A percentile compares a stretch with the other conserved stretches of the same genome.
These are phyloP conservation scores for Eriocheir sinensis DNA, from an alignment of 1,140 invertebrate species.

Conservation along the genomic window DNA sequence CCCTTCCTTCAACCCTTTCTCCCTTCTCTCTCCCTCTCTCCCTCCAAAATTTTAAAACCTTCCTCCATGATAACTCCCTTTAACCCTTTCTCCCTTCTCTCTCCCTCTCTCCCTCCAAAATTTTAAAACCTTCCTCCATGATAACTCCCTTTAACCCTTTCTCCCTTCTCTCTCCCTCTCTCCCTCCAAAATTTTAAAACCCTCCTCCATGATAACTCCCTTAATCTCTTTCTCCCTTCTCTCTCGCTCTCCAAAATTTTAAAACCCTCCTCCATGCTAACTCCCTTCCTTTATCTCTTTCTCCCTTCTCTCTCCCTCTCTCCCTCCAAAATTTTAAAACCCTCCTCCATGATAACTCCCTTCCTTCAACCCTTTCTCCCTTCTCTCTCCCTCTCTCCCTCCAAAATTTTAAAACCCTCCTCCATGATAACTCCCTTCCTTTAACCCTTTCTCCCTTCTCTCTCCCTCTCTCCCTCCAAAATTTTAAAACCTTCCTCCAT, in stretches of 20 bases:
- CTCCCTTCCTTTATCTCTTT: too few species aligned
- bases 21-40: neutral
- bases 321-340: too few species aligned
- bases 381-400: neutral
- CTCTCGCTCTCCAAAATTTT: too few species aligned
- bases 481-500: neutral
- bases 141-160: neutral
- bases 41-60: neutral
- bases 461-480: neutral
- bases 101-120: neutral
- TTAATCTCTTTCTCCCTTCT: too few species aligned
- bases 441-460: neutral
- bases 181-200: too few species aligned
- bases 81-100: neutral
- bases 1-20: neutral
- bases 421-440: too few species aligned
- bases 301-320: neutral
- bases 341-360: too few species aligned
- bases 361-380: neutral
- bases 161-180: neutral
- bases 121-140: neutral
- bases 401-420: too few species aligned
- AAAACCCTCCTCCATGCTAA: too few species aligned
- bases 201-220: too few species aligned
- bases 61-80: neutral